These are phyloP conservation scores for Scylla paramamosain DNA, from an alignment of 1,140 invertebrate species.

Conservation along the genomic window DNA sequence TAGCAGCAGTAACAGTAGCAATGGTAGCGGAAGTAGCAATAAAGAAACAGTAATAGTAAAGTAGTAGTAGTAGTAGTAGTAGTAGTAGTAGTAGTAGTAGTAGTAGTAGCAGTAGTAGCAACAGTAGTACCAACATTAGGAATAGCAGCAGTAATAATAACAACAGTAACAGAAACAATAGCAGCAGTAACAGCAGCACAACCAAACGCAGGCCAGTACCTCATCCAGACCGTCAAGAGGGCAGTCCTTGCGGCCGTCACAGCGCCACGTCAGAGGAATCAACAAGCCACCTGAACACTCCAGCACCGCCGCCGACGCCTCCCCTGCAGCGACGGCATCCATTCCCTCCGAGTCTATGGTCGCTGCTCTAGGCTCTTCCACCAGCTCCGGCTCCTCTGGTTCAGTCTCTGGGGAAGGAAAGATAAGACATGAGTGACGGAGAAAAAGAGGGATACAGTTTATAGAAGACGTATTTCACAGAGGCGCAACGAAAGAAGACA, in stretches of 20 bases:
- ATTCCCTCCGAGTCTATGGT: neutral
- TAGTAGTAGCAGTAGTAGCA: too few relatives aligned
- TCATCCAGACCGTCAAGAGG: constrained; percentile 76
- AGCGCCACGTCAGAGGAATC: constrained; percentile 70
- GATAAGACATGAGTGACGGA: too few relatives aligned
- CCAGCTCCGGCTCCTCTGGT: neutral
- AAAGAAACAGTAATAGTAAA: too few relatives aligned
- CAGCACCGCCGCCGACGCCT: neutral
- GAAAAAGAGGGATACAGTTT: too few relatives aligned
- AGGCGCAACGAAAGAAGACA: too few relatives aligned
- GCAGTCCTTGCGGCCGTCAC: constrained; percentile 76
- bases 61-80: too few relatives aligned
- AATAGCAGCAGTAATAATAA: too few relatives aligned
- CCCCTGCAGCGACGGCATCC: neutral
- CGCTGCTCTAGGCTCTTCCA: neutral
- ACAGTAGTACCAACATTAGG: too few relatives aligned
- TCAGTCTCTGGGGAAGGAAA: neutral
- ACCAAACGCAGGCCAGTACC: constrained; percentile 37
- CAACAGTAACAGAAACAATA: neutral
- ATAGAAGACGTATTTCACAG: too few relatives aligned
- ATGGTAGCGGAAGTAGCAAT: too few relatives aligned
- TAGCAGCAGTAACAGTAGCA: too few relatives aligned
- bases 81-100: too few relatives aligned
- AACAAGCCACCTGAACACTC: constrained; percentile 69
- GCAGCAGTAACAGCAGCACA: neutral